Evolutionary conservation across 2,113 vertebrate species (phyloP), one percentile per base, ranked within the genome.

Genomic region (Cranoglanis bouderius): DNA sequence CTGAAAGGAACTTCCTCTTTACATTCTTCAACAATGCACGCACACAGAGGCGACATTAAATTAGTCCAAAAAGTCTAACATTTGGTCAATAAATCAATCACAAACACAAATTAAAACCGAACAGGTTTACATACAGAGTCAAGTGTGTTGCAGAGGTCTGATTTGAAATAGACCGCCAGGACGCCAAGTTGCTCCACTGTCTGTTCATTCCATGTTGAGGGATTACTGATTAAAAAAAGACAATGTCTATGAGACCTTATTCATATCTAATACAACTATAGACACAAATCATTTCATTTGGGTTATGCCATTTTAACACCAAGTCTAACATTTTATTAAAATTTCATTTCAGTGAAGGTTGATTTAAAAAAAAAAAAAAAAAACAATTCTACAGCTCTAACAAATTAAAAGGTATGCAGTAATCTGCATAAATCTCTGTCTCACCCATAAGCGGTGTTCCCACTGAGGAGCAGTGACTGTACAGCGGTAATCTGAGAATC

Each of bases 111-210:
- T 5, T 72, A 7, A 26, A 65, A 26, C 6, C 8, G 0, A 24
- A 0, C 18, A 35, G 4, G 32, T 65, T 59, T 82, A 65, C 72
- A 16, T 85, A 85, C 94, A 59, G 1, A 4, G 51, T 21, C 86
- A 0, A 95, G 78, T 0, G 46, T 0, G 40, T 26, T 46, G 94
- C 95, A 95, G 86, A 94, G 59, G n/a, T 88, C 84, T 12, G 29
- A 78, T 51, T 91, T 93, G 9, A 95, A 90, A 82, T 94, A 94
- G 6, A 95, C 85, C 46, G 95, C 93, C 29, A 95, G 90, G 51
- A n/a, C 67, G 3, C 78, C 92, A 4, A 95, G 89, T 5, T 90
- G 29, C 9, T 91, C 19, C 87, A 95, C 78, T 1, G 92, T 95
- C 86, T 90, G 35, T 49, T 72, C 10, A 59, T 90, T 92, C 95